These are phyloP conservation scores for Podarcis muralis DNA, from an alignment of 2,113 vertebrate species.

Conservation along the genomic window DNA sequence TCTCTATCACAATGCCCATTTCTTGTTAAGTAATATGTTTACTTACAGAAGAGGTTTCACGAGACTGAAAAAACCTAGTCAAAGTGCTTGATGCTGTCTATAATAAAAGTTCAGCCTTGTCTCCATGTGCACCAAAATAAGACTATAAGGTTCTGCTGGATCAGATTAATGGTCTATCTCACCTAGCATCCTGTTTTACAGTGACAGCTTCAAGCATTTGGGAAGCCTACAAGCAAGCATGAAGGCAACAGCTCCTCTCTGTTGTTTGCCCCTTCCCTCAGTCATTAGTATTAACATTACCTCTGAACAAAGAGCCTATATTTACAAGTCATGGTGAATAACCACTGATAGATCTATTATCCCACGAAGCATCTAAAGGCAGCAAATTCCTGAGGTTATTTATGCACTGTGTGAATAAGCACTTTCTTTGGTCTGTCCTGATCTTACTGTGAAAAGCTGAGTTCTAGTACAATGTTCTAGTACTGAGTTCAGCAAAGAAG, in stretches of 20 bases:
- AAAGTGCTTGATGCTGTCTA: not conserved
- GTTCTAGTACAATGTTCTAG: not conserved
- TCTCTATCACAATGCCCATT: not conserved
- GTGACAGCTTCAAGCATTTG: too few relatives aligned
- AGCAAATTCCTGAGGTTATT: too few relatives aligned
- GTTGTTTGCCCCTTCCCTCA: too few relatives aligned
- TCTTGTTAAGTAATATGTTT: not conserved
- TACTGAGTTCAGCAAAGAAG: not conserved
- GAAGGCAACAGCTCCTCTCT: too few relatives aligned
- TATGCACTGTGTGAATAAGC: not conserved
- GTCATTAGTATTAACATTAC: too few relatives aligned
- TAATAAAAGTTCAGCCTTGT: not conserved
- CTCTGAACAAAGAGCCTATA: too few relatives aligned
- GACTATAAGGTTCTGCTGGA: not conserved
- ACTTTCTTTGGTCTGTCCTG: not conserved
- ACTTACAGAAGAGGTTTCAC: not conserved
- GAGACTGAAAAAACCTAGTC: not conserved
- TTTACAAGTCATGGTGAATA: too few relatives aligned
- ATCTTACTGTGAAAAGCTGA: not conserved
- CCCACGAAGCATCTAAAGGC: too few relatives aligned
- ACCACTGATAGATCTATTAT: too few relatives aligned
- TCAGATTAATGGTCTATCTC: fast-evolving
- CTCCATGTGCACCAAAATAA: slow-evolving; percentile 6
- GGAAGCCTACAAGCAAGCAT: too few relatives aligned
- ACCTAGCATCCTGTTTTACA: not conserved